phyloP scores from a whole-genome alignment of 2,797 vertebrate genomes.

The Petrocephalus sullivani region DNA sequence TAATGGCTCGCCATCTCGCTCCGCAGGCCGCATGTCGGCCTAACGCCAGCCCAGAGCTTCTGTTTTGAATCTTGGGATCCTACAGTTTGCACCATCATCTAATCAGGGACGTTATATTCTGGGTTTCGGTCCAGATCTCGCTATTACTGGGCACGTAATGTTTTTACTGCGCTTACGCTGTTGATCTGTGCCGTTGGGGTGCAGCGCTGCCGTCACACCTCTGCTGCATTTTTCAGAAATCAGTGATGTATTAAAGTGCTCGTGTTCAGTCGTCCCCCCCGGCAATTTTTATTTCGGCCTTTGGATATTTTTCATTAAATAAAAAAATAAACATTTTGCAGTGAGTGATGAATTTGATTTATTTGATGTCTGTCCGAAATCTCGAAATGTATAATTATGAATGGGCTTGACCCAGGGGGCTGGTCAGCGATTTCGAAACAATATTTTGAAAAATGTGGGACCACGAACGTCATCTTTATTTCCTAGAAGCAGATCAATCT shows the following conservation, averaged over 20 bases:
- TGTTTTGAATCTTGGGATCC: background rate
- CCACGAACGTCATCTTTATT: background rate
- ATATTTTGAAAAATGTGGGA: background rate
- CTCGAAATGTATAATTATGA: background rate
- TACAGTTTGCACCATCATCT: background rate
- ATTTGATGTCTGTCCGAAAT: background rate
- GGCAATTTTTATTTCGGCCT: background rate
- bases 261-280: background rate
- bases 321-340: background rate
- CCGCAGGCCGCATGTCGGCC: background rate
- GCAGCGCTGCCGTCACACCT: background rate
- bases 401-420: background rate
- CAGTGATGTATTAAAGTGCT: background rate
- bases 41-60: background rate
- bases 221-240: background rate
- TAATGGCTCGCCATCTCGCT: background rate
- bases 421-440: background rate
- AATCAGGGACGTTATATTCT: background rate
- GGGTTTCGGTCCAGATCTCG: background rate
- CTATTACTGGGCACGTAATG: background rate
- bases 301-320: background rate
- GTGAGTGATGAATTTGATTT: background rate
- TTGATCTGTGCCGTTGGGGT: background rate
- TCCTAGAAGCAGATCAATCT: background rate
- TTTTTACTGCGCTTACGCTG: background rate